Conservation (phyloP, 2,113 vertebrate genomes). For the Mormyrus lacerda region DNA sequence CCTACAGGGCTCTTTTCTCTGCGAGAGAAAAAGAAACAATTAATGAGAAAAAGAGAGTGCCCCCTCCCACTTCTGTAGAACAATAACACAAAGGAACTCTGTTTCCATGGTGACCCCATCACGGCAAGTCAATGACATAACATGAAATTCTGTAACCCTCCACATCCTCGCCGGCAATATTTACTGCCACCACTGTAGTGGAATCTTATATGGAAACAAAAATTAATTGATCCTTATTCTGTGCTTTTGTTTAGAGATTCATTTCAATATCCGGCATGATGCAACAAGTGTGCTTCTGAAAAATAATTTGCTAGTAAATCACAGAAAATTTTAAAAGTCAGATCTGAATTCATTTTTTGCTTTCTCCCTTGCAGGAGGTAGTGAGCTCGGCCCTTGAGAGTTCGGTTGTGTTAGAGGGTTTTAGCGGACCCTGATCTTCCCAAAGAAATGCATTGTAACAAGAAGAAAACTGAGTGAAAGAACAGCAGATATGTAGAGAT, state of each 20-base stretch:
- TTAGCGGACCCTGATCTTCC: background rate
- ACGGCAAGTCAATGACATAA: background rate
- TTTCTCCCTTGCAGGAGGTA: background rate
- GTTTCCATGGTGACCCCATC: background rate
- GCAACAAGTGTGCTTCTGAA: background rate
- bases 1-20: background rate
- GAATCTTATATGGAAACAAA: background rate
- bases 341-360: background rate
- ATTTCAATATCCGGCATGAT: background rate
- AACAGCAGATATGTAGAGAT: background rate
- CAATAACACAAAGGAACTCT: conserved; percentile 2
- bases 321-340: background rate
- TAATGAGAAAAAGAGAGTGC: background rate
- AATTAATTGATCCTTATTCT: background rate
- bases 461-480: background rate
- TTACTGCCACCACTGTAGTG: background rate
- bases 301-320: background rate
- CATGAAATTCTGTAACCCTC: background rate
- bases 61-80: background rate
- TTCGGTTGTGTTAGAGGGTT: background rate
- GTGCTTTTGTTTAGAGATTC: background rate
- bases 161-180: background rate
- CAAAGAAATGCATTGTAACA: background rate
- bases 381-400: background rate
- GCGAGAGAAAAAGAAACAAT: background rate